A percentile compares a stretch with the other conserved stretches of the same genome.
Evolutionary conservation across 2,797 vertebrate genomes (phyloP).

Genomic region (Rhinoraja longicauda): DNA sequence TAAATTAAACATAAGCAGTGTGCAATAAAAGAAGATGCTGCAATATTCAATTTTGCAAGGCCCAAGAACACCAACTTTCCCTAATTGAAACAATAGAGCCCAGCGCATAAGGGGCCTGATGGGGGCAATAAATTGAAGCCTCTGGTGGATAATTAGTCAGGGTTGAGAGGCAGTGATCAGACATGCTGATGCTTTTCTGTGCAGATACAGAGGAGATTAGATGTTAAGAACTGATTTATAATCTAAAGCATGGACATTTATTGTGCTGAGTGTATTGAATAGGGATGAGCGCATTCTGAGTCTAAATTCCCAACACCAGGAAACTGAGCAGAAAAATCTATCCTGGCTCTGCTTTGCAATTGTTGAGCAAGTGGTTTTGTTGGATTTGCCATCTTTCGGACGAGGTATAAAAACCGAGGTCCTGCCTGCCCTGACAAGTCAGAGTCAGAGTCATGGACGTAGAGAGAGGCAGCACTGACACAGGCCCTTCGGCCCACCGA

Average conservation of each 20-base stretch:
- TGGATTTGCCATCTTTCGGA: neutral
- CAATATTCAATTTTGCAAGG: neutral
- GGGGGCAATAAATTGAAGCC: neutral
- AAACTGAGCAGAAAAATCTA: neutral
- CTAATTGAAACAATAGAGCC: neutral
- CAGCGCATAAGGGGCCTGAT: neutral
- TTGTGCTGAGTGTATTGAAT: constrained; percentile 10
- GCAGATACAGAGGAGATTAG: neutral
- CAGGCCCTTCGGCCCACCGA: too few species aligned
- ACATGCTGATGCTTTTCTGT: neutral
- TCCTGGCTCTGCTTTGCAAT: neutral
- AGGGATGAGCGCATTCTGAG: neutral
- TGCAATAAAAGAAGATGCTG: neutral
- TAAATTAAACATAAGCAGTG: neutral
- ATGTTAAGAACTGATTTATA: constrained; percentile 21
- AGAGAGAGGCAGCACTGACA: too few species aligned
- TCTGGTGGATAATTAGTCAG: neutral
- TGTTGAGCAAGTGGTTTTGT: neutral
- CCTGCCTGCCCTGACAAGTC: neutral
- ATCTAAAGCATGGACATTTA: neutral
- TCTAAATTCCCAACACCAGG: neutral
- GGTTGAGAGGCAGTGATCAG: neutral
- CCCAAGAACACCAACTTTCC: neutral
- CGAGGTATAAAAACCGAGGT: neutral
- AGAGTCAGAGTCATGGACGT: too few species aligned